A percentile compares a stretch with the other conserved stretches of the same genome.
Conservation (phyloP, 2,888 invertebrate species). For the Drosophila mettleri region DNA sequence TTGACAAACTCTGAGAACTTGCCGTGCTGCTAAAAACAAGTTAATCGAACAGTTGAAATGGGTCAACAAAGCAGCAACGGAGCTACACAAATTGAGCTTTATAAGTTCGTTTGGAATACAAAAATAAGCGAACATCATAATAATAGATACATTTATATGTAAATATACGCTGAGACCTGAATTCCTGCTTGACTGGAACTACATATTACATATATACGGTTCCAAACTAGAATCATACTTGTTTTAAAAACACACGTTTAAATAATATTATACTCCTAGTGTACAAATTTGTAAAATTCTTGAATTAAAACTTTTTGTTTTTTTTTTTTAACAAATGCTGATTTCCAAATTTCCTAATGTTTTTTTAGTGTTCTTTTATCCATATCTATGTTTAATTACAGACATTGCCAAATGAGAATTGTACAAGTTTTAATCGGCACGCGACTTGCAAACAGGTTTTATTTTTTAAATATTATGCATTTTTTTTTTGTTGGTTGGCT, state of each 20-base stretch:
- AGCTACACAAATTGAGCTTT: conserved; percentile 39
- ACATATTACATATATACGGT: not conserved
- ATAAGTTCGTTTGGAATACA: conserved; percentile 6
- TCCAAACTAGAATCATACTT: not conserved
- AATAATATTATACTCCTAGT: no score
- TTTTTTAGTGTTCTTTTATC: not conserved
- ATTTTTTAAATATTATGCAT: not conserved
- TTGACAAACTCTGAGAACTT: conserved; percentile 13
- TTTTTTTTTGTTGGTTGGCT: conserved; percentile 11
- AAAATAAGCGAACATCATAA: not conserved
- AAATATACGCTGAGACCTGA: not conserved
- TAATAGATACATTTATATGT: conserved; percentile 8
- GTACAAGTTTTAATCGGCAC: conserved; percentile 30
- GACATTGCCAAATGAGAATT: conserved; percentile 8
- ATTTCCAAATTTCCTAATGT: not conserved
- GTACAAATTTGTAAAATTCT: no score
- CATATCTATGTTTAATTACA: not conserved
- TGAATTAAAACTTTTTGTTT: not conserved
- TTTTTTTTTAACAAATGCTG: not conserved
- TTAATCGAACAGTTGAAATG: conserved; percentile 68
- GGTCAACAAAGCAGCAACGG: conserved; percentile 50
- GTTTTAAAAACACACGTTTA: not conserved
- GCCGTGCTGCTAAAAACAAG: conserved; percentile 45
- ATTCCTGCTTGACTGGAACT: conserved; percentile 6
- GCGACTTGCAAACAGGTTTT: conserved; percentile 54